Percentiles rank a stretch among this genome's conserved stretches.
Evolutionary conservation across 1,140 invertebrate genomes (phyloP).

Genomic region (Andrena cerasifolii): DNA sequence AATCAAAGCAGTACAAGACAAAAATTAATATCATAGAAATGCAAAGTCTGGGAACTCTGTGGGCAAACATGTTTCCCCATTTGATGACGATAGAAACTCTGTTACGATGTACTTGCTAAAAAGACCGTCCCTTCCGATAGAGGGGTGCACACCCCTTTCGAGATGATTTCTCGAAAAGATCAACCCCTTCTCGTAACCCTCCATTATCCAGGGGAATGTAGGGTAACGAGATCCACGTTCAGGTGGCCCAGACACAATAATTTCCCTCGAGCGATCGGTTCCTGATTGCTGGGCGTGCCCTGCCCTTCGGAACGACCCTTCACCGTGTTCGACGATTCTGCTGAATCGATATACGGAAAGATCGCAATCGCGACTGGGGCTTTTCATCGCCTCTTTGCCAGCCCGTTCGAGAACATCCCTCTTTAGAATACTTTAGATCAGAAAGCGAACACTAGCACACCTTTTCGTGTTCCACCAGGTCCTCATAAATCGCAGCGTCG

Average conservation of each 20-base stretch:
- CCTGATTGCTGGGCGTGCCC: slow-evolving; percentile 67
- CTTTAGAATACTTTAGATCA: no score
- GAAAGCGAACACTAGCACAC: no score
- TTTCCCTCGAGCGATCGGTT: slow-evolving; percentile 70
- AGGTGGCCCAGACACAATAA: slow-evolving; percentile 65
- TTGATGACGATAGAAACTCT: no score
- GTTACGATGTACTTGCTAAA: no score
- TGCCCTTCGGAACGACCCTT: not conserved
- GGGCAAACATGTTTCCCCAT: no score
- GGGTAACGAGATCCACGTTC: slow-evolving; percentile 68
- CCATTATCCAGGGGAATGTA: slow-evolving; percentile 51
- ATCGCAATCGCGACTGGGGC: not conserved
- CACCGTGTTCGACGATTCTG: not conserved
- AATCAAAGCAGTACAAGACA: no score
- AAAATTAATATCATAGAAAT: no score
- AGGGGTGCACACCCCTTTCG: not conserved
- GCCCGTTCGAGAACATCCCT: no score
- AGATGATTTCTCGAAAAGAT: slow-evolving; percentile 9
- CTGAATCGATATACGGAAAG: not conserved
- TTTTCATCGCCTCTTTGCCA: slow-evolving; percentile 25
- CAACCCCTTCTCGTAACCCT: slow-evolving; percentile 26
- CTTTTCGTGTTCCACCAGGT: no score
- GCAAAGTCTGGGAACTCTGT: no score
- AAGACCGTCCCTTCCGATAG: not conserved
- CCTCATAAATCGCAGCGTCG: no score